Conservation (phyloP, 1,140 invertebrate genomes). For the Drosophila ohnishii region DNA sequence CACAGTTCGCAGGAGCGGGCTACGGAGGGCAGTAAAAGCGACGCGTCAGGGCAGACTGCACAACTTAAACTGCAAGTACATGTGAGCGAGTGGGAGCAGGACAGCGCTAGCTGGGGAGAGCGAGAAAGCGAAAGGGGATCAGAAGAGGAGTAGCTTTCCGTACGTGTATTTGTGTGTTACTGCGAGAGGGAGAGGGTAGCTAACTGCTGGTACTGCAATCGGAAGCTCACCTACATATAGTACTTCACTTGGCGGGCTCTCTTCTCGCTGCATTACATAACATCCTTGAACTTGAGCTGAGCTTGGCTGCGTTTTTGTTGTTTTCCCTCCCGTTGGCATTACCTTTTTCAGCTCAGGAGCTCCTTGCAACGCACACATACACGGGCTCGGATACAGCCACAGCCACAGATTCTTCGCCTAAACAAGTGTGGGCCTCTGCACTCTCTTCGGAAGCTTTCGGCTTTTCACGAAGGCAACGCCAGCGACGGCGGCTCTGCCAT, state of each 20-base stretch:
- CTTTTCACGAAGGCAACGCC: slow-evolving; percentile 32
- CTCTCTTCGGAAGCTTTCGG: slow-evolving; percentile 40
- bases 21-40: slow-evolving; percentile 45
- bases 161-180: slow-evolving; percentile 5
- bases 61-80: slow-evolving; percentile 59
- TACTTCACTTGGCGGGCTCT: slow-evolving; percentile 11
- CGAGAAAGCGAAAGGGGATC: slow-evolving; percentile 50
- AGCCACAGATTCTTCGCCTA: slow-evolving; percentile 10
- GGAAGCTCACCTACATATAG: slow-evolving; percentile 21
- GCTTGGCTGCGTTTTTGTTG: slow-evolving; percentile 53
- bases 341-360: slow-evolving; percentile 34
- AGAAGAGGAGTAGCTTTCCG: slow-evolving; percentile 17
- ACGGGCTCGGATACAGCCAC: neutral
- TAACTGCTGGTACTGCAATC: slow-evolving; percentile 26
- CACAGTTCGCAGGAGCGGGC: neutral
- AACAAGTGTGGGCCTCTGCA: slow-evolving; percentile 20
- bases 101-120: slow-evolving; percentile 4
- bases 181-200: slow-evolving; percentile 15
- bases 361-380: slow-evolving; percentile 17
- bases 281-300: slow-evolving; percentile 82
- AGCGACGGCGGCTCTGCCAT: slow-evolving; percentile 43
- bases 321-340: slow-evolving; percentile 16
- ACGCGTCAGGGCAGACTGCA: slow-evolving; percentile 71
- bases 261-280: slow-evolving; percentile 73
- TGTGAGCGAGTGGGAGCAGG: slow-evolving; percentile 4